Base-by-base conservation (phyloP, 2,888 invertebrate species). In the Polydrusus cervinus region DNA sequence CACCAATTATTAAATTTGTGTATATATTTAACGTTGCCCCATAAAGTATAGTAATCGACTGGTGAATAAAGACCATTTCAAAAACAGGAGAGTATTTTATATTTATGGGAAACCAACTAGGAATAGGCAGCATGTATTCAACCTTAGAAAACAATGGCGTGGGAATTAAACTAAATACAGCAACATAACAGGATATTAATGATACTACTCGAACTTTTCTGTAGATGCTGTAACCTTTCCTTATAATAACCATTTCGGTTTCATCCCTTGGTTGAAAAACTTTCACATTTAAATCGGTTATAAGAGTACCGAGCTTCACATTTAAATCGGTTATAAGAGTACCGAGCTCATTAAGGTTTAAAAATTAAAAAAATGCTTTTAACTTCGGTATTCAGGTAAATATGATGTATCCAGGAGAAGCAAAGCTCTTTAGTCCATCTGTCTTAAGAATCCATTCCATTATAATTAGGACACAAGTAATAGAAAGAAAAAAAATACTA, bases 61-160 rank as follows among this genome's bases (percentile, higher is more conserved):
- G 80, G 40, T 80, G 74, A n/a, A 77, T 13, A 43, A 79, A 81
- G 9, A 70, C 70, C 1, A 79, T 8, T 60, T 76, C 68, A 67
- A 69, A 79, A 30, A 64, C 18, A 11, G 76, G 71, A 13, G 68
- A 20, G 18, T 13, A 30, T 2, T 66, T 45, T 8, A 70, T 53
- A 14, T 79, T 57, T 16, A 79, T 78, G 3, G 80, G 80, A 71
- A 76, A 81, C 80, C 80, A 80, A 9, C 6, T 34, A 10, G 34
- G 34, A 34, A 34, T 1, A 34, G 34, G 34, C 8, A 34, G 10
- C 34, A 10, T 34, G 8, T 9, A 34, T 34, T 34, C 34, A 6
- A 9, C 34, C 34, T 34, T 34, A 7, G 34, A 34, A 34, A 34
- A 8, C 1, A 34, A 8, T 34, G 34, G 34, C 7, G 34, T 34